Evolutionary conservation across 1,140 invertebrate species (phyloP).

Genomic region (Pogonognathellus flavescens): DNA sequence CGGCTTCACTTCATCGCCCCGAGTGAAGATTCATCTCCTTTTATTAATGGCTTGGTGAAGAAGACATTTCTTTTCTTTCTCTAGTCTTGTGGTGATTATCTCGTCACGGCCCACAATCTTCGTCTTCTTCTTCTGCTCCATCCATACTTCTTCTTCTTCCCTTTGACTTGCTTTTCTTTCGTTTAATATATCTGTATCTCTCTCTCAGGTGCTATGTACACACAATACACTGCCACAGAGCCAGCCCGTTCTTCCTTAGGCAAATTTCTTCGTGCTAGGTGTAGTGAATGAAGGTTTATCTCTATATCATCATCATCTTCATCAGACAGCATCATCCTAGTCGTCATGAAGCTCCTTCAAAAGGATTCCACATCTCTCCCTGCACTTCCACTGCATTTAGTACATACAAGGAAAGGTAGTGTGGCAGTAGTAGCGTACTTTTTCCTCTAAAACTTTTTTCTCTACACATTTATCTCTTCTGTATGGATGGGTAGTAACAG

Average conservation of each 20-base stretch:
- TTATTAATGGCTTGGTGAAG: conserved; percentile 65
- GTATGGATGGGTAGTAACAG: too few species aligned
- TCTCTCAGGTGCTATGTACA: too few species aligned
- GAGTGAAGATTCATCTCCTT: conserved; percentile 61
- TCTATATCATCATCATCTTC: conserved; percentile 29
- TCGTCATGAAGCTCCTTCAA: conserved; percentile 7
- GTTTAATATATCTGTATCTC: neutral
- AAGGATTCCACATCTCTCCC: neutral
- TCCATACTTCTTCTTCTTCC: conserved; percentile 1
- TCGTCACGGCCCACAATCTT: conserved; percentile 60
- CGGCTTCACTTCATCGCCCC: conserved; percentile 61
- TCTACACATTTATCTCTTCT: neutral
- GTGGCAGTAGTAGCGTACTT: neutral
- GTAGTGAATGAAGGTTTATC: conserved; percentile 36
- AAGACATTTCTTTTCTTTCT: conserved; percentile 63
- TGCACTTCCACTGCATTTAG: too few species aligned
- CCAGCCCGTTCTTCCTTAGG: conserved; percentile 32
- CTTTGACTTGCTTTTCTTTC: neutral
- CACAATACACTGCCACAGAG: too few species aligned
- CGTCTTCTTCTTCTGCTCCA: conserved; percentile 18
- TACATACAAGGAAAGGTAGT: neutral
- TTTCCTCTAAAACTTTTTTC: conserved; percentile 18
- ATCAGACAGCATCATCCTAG: conserved; percentile 3
- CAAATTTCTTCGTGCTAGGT: conserved; percentile 19
- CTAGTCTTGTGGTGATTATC: conserved; percentile 62